A percentile compares a stretch with the other conserved stretches of the same genome.
phyloP scores from a whole-genome alignment of 2,888 invertebrate species.

The Polymixis flavicincta region DNA sequence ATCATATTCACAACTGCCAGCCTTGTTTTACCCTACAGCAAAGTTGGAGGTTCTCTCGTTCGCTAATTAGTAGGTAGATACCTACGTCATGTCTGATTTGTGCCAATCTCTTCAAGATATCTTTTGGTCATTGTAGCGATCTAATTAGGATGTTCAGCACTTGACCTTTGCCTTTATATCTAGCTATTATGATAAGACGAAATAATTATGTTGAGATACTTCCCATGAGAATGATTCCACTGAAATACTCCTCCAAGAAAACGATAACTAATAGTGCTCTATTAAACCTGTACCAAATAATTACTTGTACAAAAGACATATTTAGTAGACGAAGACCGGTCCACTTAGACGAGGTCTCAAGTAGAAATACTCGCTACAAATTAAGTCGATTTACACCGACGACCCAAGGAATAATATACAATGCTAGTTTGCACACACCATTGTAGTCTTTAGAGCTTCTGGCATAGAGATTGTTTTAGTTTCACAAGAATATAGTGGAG shows the following conservation, averaged over 20 bases:
- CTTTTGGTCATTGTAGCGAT: background rate
- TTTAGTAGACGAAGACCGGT: slow-evolving; percentile 35
- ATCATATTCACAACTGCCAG: background rate
- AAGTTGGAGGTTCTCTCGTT: background rate
- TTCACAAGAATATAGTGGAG: background rate
- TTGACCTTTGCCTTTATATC: background rate
- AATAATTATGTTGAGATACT: background rate
- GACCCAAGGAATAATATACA: slow-evolving; percentile 47
- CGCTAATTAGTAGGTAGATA: background rate
- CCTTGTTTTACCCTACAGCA: background rate
- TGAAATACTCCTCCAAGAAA: background rate
- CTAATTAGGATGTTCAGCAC: slow-evolving; percentile 1
- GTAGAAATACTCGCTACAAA: slow-evolving; percentile 59
- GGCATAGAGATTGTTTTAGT: slow-evolving; percentile 35
- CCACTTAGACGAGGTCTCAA: slow-evolving; percentile 49
- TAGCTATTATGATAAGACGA: background rate
- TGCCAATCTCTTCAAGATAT: background rate
- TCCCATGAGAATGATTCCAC: background rate
- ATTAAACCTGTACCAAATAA: slow-evolving; percentile 34
- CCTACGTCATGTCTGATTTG: background rate
- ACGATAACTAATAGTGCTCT: slow-evolving; percentile 1
- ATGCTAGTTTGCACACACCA: slow-evolving; percentile 15
- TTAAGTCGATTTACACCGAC: slow-evolving; percentile 55
- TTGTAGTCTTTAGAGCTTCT: background rate
- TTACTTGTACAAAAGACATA: slow-evolving; percentile 33